Evolutionary conservation across 2,113 vertebrate species (phyloP).

Genomic region (Pachycephala philippinensis): DNA sequence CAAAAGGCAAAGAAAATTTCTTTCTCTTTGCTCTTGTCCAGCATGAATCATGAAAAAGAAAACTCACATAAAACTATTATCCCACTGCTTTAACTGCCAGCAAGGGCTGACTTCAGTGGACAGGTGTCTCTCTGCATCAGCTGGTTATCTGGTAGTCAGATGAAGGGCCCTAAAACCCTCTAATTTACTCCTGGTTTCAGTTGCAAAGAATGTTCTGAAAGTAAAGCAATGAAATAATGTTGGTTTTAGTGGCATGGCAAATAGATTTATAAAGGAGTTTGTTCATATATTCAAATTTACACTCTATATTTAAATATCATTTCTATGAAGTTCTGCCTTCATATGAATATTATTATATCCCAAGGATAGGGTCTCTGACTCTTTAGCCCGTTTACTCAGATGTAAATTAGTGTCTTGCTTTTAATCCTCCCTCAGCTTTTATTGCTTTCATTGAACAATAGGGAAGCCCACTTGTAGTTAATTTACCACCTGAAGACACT

Average conservation of each 20-base stretch:
- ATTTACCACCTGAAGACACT: constrained; percentile 46
- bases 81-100: neutral
- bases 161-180: fast-evolving
- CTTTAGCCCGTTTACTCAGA: neutral
- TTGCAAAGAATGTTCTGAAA: neutral
- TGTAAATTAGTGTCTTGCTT: neutral
- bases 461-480: constrained; percentile 20
- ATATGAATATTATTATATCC: neutral
- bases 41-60: neutral
- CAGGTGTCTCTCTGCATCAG: neutral
- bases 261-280: neutral
- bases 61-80: neutral
- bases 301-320: neutral
- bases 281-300: neutral
- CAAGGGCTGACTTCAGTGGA: neutral
- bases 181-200: neutral
- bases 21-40: neutral
- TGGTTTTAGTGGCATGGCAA: neutral
- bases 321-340: neutral
- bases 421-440: constrained; percentile 14
- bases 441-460: constrained; percentile 23
- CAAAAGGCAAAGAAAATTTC: neutral
- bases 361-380: neutral
- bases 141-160: neutral
- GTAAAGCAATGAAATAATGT: neutral